These are phyloP conservation scores for Galeopsomyia nigrocyanea DNA, from an alignment of 2,888 invertebrate genomes.

Conservation along the genomic window DNA sequence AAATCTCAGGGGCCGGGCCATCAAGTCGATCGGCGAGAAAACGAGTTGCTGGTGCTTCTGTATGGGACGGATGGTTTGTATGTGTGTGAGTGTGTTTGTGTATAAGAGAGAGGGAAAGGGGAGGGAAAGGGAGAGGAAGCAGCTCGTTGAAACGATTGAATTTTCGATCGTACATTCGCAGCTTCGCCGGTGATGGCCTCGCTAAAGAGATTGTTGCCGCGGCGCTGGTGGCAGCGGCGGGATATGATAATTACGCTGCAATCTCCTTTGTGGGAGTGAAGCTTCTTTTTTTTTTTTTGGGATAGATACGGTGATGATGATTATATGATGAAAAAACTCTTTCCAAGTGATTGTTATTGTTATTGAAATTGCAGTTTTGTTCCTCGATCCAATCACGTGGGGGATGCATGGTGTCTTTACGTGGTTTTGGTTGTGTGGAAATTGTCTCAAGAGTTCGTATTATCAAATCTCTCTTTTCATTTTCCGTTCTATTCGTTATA, in stretches of 20 bases:
- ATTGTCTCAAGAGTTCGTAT: conserved; percentile 46
- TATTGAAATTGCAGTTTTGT: conserved; percentile 45
- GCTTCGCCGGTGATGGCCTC: neutral
- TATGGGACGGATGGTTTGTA: conserved; percentile 10
- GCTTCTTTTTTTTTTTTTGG: too few relatives aligned
- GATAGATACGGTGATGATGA: too few relatives aligned
- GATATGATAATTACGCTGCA: conserved; percentile 20
- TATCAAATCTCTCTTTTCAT: conserved; percentile 28
- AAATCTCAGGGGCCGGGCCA: conserved; percentile 16
- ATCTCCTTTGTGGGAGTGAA: conserved; percentile 1
- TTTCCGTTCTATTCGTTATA: conserved; percentile 37
- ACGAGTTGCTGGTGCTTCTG: neutral
- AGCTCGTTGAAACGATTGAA: conserved; percentile 34
- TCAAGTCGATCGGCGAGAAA: conserved; percentile 18
- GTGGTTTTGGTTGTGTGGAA: conserved; percentile 47
- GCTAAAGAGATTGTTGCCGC: conserved; percentile 13
- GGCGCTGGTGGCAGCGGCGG: neutral
- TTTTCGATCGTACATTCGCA: conserved; percentile 29
- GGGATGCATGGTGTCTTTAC: conserved; percentile 46
- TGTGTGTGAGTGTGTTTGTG: neutral
- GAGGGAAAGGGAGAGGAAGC: neutral
- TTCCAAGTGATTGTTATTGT: conserved; percentile 42
- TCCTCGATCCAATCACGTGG: conserved; percentile 44
- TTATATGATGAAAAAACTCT: neutral
- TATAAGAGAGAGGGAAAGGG: neutral